These are phyloP conservation scores for Philaethria dido DNA, from an alignment of 2,888 invertebrate species.

Conservation along the genomic window DNA sequence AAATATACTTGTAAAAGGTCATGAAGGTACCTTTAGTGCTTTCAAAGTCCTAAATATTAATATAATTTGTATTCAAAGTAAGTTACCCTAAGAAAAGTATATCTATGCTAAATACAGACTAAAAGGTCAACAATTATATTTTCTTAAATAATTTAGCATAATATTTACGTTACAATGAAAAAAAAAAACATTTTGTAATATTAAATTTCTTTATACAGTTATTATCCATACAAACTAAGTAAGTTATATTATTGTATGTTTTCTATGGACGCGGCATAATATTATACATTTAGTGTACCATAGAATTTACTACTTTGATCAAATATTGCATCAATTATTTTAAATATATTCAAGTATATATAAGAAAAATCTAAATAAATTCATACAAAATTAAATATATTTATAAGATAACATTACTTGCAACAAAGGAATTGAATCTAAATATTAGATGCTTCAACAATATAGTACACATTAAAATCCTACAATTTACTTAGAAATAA, in stretches of 20 bases:
- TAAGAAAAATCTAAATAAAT: constrained; percentile 13
- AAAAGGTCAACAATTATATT: constrained; percentile 8
- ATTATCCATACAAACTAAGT: background rate
- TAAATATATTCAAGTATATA: constrained; percentile 4
- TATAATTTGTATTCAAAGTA: constrained; percentile 2
- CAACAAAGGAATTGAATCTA: constrained; percentile 67
- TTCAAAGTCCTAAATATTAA: background rate
- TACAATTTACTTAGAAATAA: constrained; percentile 45
- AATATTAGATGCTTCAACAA: constrained; percentile 37
- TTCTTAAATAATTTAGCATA: constrained; percentile 6
- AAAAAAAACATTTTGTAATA: background rate
- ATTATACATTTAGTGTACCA: background rate
- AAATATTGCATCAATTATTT: constrained; percentile 15
- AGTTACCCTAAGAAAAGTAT: background rate
- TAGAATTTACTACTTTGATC: background rate
- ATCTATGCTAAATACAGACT: constrained; percentile 21
- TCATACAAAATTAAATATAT: constrained; percentile 11
- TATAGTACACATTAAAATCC: constrained; percentile 29
- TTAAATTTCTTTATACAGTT: constrained; percentile 1
- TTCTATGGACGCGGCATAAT: constrained; percentile 1
- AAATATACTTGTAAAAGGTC: background rate
- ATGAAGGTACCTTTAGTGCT: background rate
- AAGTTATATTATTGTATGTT: background rate
- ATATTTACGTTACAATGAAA: constrained; percentile 5
- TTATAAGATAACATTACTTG: constrained; percentile 49